Evolutionary conservation across 2,797 vertebrate genomes (phyloP).

Genomic region (Peromyscus melanophrys): DNA sequence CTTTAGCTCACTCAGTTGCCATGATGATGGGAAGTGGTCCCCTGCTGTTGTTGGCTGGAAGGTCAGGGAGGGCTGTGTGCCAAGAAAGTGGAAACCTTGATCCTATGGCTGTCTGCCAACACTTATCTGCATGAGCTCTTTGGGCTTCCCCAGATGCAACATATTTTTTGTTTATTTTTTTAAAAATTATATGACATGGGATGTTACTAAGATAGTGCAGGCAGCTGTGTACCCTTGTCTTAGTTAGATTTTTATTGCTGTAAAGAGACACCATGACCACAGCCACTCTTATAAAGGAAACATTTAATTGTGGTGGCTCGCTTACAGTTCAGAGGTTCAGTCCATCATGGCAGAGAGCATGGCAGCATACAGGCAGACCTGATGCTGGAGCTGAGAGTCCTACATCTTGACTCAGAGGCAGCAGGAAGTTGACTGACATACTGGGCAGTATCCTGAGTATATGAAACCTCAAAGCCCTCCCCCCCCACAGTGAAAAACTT

Average conservation of each 20-base stretch:
- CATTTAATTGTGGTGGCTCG: not conserved
- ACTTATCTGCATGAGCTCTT: not conserved
- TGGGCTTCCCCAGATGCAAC: not conserved
- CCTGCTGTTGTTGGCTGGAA: not conserved
- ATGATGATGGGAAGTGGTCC: not conserved
- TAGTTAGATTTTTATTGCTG: not conserved
- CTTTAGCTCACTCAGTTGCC: not conserved
- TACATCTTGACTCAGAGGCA: not conserved
- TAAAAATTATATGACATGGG: conserved; percentile 33
- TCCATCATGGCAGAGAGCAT: not conserved
- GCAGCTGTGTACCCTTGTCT: not conserved
- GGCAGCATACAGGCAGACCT: not conserved
- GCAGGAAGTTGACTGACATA: not conserved
- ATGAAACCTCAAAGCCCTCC: not conserved
- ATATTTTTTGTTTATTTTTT: not conserved
- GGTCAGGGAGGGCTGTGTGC: not conserved
- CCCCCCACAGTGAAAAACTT: not conserved
- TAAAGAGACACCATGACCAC: not conserved
- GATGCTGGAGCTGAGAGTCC: not conserved
- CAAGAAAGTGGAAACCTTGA: not conserved
- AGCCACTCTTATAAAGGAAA: not conserved
- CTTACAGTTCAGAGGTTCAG: not conserved
- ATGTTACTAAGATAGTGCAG: not conserved
- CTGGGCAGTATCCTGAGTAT: not conserved
- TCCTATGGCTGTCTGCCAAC: not conserved